Evolutionary conservation across 2,888 invertebrate genomes (phyloP).

Genomic region (Leptinotarsa haldemani): DNA sequence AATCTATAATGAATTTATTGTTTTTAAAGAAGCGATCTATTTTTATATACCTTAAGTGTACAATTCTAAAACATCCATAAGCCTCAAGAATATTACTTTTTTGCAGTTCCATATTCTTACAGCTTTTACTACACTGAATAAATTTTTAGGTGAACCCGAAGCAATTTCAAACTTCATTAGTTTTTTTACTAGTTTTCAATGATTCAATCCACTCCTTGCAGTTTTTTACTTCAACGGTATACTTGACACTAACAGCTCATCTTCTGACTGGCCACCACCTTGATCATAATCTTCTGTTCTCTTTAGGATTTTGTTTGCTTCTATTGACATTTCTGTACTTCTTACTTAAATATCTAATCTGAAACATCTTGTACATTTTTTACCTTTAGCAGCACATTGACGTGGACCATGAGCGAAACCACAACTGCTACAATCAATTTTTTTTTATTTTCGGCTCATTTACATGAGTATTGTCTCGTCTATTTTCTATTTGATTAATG

Average conservation of each 20-base stretch:
- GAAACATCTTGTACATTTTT: neutral
- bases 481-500: neutral
- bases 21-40: neutral
- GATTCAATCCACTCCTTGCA: neutral
- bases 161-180: neutral
- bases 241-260: neutral
- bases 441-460: neutral
- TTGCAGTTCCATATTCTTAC: neutral
- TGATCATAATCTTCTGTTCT: neutral
- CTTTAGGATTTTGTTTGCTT: neutral
- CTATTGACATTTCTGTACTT: neutral
- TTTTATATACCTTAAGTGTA: neutral
- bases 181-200: neutral
- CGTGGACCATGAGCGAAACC: neutral
- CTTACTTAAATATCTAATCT: neutral
- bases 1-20: neutral
- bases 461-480: neutral
- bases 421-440: neutral
- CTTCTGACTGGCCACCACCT: neutral
- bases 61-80: neutral
- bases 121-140: neutral
- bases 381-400: neutral
- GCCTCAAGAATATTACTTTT: constrained; percentile 4
- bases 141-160: neutral
- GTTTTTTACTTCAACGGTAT: neutral